A percentile compares a stretch with the other conserved stretches of the same genome.
Evolutionary conservation across 2,888 invertebrate genomes (phyloP).

Genomic region (Dilophus febrilis): DNA sequence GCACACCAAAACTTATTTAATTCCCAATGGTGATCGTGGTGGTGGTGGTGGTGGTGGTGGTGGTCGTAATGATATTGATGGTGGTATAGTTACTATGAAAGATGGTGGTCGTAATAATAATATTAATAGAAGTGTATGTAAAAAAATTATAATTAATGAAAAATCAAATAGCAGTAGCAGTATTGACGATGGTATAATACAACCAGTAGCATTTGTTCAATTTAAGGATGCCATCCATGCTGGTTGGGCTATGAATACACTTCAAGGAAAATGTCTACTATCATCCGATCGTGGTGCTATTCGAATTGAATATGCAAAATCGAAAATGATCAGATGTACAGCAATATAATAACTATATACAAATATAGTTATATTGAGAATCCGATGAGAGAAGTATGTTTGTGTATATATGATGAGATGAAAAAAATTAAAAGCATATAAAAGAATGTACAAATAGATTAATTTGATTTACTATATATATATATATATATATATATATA

Average conservation of each 20-base stretch:
- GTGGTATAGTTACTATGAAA: conserved; percentile 7
- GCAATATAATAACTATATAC: conserved; percentile 28
- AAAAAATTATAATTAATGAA: conserved; percentile 2
- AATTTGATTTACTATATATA: too few species aligned
- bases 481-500: too few species aligned
- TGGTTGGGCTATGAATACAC: conserved; percentile 76
- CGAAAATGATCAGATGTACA: conserved; percentile 73
- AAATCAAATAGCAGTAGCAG: conserved; percentile 11
- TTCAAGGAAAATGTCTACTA: conserved; percentile 91
- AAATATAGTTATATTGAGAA: too few species aligned
- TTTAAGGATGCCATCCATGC: conserved; percentile 87
- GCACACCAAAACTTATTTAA: conserved; percentile 63
- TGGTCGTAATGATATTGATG: conserved; percentile 11
- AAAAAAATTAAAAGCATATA: not conserved
- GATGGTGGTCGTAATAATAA: not conserved
- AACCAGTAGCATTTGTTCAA: conserved; percentile 96
- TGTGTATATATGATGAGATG: conserved; percentile 13
- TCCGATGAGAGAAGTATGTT: conserved; percentile 33
- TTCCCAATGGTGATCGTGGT: conserved; percentile 26
- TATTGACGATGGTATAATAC: conserved; percentile 38
- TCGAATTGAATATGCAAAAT: conserved; percentile 97
- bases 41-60: conserved; percentile 20
- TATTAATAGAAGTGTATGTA: not conserved
- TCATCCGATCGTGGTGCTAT: conserved; percentile 95
- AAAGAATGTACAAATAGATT: too few species aligned